These are phyloP conservation scores for Erpornis zantholeuca DNA, from an alignment of 2,113 vertebrate genomes.

Conservation along the genomic window DNA sequence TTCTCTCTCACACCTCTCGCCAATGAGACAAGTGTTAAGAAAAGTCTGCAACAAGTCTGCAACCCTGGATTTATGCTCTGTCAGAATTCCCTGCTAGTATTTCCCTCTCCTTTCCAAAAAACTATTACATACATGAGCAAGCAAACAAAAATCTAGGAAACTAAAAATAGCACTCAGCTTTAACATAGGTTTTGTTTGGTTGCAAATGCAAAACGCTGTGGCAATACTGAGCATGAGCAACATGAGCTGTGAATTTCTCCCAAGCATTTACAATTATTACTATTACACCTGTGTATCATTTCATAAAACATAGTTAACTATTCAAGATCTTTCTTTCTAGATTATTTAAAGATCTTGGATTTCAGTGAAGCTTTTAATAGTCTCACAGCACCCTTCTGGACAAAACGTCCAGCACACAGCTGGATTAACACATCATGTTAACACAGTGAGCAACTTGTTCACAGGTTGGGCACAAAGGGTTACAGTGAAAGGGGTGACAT, in stretches of 20 bases:
- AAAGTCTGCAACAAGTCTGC: neutral
- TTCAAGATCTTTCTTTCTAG: neutral
- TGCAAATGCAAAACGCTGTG: fast-evolving
- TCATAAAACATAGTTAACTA: neutral
- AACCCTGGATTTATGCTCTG: neutral
- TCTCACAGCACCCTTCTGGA: neutral
- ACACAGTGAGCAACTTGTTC: neutral
- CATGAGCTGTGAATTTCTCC: neutral
- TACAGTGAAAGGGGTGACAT: neutral
- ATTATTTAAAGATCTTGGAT: neutral
- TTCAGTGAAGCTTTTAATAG: neutral
- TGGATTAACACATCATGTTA: neutral
- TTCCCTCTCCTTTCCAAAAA: neutral
- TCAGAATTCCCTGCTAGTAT: neutral
- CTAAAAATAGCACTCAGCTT: neutral
- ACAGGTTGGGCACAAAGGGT: neutral
- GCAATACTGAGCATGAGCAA: neutral
- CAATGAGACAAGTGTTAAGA: neutral
- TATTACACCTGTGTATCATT: neutral
- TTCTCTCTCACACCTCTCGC: neutral
- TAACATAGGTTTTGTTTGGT: neutral
- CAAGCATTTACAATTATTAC: neutral
- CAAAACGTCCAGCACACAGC: neutral
- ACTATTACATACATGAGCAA: neutral
- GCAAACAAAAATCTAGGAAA: neutral